Conservation (phyloP, 2,113 vertebrate species). For the Synchiropus splendidus region DNA sequence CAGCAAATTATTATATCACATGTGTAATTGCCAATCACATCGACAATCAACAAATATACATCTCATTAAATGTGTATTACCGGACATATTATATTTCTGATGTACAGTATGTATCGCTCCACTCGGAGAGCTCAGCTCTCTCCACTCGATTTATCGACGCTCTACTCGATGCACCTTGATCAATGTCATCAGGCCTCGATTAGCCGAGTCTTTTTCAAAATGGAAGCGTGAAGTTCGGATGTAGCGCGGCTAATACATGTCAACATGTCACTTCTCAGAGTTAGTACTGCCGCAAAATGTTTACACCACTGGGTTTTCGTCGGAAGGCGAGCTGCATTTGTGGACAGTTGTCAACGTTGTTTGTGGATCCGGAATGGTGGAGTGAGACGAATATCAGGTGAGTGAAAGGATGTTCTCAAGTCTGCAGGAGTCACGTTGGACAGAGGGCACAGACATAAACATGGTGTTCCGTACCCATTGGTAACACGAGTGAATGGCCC, state of each 20-base stretch:
- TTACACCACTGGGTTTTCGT: slow-evolving; percentile 28
- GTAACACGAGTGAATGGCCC: no score
- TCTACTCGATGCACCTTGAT: slow-evolving; percentile 14
- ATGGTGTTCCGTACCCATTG: no score
- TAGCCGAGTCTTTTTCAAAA: slow-evolving; percentile 54
- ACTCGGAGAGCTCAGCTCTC: no score
- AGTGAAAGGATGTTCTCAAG: slow-evolving; percentile 7
- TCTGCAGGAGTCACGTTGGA: no score
- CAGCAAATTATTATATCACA: no score
- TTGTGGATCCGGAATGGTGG: slow-evolving; percentile 14
- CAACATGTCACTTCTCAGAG: slow-evolving; percentile 68
- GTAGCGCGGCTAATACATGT: slow-evolving; percentile 52
- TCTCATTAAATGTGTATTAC: no score
- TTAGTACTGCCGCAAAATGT: slow-evolving; percentile 44
- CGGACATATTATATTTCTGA: no score
- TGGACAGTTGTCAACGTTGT: slow-evolving; percentile 36
- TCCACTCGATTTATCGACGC: slow-evolving; percentile 18
- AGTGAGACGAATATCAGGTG: slow-evolving; percentile 46
- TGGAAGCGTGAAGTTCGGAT: slow-evolving; percentile 50
- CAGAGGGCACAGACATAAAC: no score
- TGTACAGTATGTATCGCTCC: no score
- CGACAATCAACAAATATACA: no score
- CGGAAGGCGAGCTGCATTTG: slow-evolving; percentile 19
- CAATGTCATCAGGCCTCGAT: neutral
- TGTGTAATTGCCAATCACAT: no score